These are phyloP conservation scores for Liparis tanakae DNA, from an alignment of 2,797 vertebrate genomes.

Conservation along the genomic window DNA sequence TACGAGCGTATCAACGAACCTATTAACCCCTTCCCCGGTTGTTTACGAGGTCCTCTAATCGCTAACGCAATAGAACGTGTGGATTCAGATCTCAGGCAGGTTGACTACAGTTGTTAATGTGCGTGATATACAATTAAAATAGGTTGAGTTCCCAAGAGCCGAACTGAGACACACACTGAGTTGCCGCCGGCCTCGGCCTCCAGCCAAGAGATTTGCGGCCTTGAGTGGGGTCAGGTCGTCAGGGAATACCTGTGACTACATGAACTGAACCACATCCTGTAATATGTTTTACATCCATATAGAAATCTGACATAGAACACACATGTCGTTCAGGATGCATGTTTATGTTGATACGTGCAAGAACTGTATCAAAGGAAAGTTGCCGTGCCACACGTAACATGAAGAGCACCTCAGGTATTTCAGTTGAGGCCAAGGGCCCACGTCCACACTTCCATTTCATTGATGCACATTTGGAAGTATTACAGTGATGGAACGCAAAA, in stretches of 20 bases:
- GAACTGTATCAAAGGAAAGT: neutral
- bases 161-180: constrained; percentile 3
- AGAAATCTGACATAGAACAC: neutral
- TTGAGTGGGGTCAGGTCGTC: too few species aligned
- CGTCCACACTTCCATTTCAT: neutral
- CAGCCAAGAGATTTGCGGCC: constrained; percentile 10
- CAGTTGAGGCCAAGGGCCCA: neutral
- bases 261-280: neutral
- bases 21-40: neutral
- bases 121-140: constrained; percentile 28
- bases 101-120: neutral
- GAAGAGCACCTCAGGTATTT: constrained; percentile 9
- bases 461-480: neutral
- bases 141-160: constrained; percentile 14
- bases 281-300: neutral
- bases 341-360: neutral
- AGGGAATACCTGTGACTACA: neutral
- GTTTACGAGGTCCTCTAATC: neutral
- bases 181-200: constrained; percentile 13
- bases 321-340: neutral
- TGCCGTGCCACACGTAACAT: constrained; percentile 14
- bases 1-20: too few species aligned
- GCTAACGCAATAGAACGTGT: neutral
- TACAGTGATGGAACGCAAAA: neutral
- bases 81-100: neutral